Evolutionary conservation across 2,888 invertebrate species (phyloP).

Genomic region (Nesidiocoris tenuis): DNA sequence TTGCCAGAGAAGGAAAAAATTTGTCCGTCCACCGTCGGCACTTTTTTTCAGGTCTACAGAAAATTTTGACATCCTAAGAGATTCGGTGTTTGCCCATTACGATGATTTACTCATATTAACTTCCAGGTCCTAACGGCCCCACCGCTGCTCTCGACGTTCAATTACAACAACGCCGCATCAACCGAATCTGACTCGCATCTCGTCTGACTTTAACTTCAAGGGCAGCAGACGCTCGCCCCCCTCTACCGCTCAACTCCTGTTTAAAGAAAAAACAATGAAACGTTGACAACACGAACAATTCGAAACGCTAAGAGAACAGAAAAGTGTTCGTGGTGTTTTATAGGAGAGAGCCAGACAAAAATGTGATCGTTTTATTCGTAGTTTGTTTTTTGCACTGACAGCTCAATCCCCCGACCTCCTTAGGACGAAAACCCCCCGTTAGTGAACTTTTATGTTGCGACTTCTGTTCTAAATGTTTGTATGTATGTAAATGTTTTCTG

Average conservation of each 20-base stretch:
- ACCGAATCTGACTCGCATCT: constrained; percentile 52
- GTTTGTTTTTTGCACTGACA: neutral
- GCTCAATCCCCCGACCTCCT: neutral
- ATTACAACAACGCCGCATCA: constrained; percentile 48
- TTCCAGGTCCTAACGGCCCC: constrained; percentile 47
- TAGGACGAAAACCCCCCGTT: neutral
- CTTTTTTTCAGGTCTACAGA: too few species aligned
- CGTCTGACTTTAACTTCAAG: constrained; percentile 51
- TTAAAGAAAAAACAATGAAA: constrained; percentile 20
- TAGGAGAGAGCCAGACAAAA: neutral
- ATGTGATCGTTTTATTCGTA: neutral
- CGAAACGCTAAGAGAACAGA: neutral
- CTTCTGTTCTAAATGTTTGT: neutral
- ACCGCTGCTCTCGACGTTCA: constrained; percentile 50
- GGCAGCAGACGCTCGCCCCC: constrained; percentile 42
- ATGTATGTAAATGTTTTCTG: neutral
- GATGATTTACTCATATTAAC: too few species aligned
- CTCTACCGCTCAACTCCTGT: constrained; percentile 46
- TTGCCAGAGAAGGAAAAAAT: too few species aligned
- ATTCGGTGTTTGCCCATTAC: too few species aligned
- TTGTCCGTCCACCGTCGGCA: too few species aligned
- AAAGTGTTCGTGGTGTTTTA: neutral
- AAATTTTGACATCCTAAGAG: too few species aligned
- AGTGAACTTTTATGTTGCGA: neutral
- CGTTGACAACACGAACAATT: neutral